Conservation (phyloP, 1,140 invertebrate species). For the Calliphora vicina region DNA sequence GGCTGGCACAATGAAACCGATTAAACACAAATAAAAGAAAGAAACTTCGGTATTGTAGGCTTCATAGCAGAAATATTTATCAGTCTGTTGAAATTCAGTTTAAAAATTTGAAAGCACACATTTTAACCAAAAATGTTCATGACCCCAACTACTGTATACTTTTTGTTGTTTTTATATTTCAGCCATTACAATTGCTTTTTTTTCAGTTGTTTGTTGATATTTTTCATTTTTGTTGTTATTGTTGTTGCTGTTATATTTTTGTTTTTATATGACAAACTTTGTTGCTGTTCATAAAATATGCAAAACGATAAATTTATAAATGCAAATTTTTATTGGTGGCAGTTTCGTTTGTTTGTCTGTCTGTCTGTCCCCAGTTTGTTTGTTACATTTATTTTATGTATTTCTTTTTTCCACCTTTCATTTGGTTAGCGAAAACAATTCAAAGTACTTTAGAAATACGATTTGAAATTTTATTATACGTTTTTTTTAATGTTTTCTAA, state of each 20-base stretch:
- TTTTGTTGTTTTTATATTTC: too few species aligned
- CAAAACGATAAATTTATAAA: slow-evolving; percentile 10
- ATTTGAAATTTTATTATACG: background rate
- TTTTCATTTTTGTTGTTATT: too few species aligned
- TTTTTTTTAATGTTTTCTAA: background rate
- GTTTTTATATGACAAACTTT: slow-evolving; percentile 14
- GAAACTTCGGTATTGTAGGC: too few species aligned
- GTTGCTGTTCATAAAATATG: slow-evolving; percentile 7
- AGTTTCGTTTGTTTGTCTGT: background rate
- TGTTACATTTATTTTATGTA: background rate
- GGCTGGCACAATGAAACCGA: too few species aligned
- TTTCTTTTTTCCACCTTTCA: background rate
- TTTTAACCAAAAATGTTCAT: too few species aligned
- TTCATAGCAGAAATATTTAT: too few species aligned
- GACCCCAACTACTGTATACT: too few species aligned
- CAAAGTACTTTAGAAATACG: background rate
- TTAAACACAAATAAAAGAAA: too few species aligned
- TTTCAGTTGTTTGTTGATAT: too few species aligned
- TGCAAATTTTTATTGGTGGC: slow-evolving; percentile 16
- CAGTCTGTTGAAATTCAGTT: too few species aligned
- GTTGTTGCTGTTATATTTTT: background rate
- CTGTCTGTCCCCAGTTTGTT: background rate
- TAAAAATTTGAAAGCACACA: too few species aligned
- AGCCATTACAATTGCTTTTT: too few species aligned
- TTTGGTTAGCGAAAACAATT: background rate